Evolutionary conservation across 23 tunicate genomes (phyloP), one percentile per base, ranked within the genome.

Genomic region (Trididemnum nubilum): DNA sequence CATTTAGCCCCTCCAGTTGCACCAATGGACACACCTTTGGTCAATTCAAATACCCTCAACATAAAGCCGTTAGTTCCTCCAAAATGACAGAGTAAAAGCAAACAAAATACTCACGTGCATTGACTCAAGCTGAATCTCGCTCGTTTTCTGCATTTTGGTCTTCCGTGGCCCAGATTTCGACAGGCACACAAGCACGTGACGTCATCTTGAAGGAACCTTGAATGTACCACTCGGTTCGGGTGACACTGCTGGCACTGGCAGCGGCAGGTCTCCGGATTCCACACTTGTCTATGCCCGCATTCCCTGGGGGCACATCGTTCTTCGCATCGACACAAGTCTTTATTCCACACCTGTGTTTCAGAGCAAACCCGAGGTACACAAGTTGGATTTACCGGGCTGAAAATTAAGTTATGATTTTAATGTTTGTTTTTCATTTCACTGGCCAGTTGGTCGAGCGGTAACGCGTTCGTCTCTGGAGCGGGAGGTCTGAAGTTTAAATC

Each of bases 161-260:
- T 67, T 24, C 35, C 37, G 21, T 34, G 60, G n/a, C 79, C 66
- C 22, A 73, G 25, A 29, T 80, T 61, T n/a, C 79, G 83, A 31
- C 86, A 82, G 29, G 69, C 86, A 59, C 87, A 83, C 63, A 73
- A 25, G 65, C 94, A 89, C 31, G 85, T 79, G 36, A 54, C 77
- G 33, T 37, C 33, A 71, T 89, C 80, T 63, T 79, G 87, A 2
- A 52, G n/a, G 40, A 89, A 72, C n/a, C 88, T 78, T 23, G 74
- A 34, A 59, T 88, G 93, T 23, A 82, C 60, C 34, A 77, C 27
- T 30, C 88, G 76, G 44, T 86, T 72, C 31, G 81, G 88, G 57
- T 89, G 88, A 52, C 94, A 89, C 38, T 79, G 94, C 19, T 61
- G 69, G 79, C 94, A 89, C 50, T 83, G 83, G 50, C 94, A 89